Percentiles rank a stretch among this genome's conserved stretches.
Evolutionary conservation across 2,888 invertebrate genomes (phyloP).

Genomic region (Clistopyga incitator): DNA sequence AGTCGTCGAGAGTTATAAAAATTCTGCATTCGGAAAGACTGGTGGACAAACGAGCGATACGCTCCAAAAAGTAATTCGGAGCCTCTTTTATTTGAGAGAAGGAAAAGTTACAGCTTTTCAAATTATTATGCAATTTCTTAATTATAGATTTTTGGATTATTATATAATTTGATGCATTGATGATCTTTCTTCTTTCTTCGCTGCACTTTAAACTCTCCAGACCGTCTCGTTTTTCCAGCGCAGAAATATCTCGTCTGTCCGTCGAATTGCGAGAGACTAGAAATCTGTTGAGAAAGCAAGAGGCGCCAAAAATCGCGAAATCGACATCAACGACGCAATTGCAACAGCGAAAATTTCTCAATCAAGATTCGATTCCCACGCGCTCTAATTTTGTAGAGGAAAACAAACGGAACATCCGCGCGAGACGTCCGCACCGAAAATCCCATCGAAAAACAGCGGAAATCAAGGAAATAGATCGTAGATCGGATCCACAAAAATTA

Average conservation of each 20-base stretch:
- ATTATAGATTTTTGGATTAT: too few relatives aligned
- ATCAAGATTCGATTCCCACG: not conserved
- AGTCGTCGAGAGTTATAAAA: slow-evolving; percentile 19
- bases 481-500: slow-evolving; percentile 27
- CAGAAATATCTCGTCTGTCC: slow-evolving; percentile 60
- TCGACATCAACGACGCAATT: slow-evolving; percentile 44
- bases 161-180: too few relatives aligned
- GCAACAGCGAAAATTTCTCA: not conserved
- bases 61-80: slow-evolving; percentile 54
- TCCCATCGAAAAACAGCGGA: slow-evolving; percentile 1
- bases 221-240: slow-evolving; percentile 38
- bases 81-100: not conserved
- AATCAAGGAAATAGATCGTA: not conserved
- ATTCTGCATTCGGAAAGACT: slow-evolving; percentile 33
- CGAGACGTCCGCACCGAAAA: slow-evolving; percentile 10
- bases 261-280: slow-evolving; percentile 55
- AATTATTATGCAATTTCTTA: too few relatives aligned
- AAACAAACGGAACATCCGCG: slow-evolving; percentile 7
- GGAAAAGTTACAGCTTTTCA: not conserved
- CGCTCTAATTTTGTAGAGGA: slow-evolving; percentile 34
- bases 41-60: slow-evolving; percentile 33
- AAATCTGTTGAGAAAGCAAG: slow-evolving; percentile 34
- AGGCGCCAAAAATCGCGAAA: slow-evolving; percentile 20
- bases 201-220: not conserved
- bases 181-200: not conserved